These are phyloP conservation scores for Cardiocondyla obscurior DNA, from an alignment of 1,140 invertebrate genomes.

Conservation along the genomic window DNA sequence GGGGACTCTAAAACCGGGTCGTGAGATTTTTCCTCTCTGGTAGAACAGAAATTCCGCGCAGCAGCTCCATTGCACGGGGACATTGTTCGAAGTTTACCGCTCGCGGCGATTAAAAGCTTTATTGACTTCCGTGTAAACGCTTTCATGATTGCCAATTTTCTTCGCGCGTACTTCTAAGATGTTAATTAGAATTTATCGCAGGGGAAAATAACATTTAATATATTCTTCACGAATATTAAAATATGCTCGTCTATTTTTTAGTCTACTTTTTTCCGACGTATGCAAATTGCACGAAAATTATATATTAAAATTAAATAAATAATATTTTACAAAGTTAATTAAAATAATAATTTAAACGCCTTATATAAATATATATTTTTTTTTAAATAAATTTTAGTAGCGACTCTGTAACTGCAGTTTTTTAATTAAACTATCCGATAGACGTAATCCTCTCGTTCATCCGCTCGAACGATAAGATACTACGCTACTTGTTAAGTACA, in stretches of 20 bases:
- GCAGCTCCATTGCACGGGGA: not conserved
- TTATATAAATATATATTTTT: no score
- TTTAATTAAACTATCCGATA: not conserved
- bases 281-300: not conserved
- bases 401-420: not conserved
- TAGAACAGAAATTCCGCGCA: not conserved
- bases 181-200: no score
- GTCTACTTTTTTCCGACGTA: no score
- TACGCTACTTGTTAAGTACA: not conserved
- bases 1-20: not conserved
- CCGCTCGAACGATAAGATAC: not conserved
- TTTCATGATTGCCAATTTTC: not conserved
- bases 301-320: not conserved
- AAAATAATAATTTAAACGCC: not conserved
- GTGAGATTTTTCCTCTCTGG: conserved; percentile 18
- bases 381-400: not conserved
- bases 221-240: not conserved
- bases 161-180: not conserved
- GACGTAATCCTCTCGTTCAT: not conserved
- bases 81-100: not conserved
- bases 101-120: not conserved
- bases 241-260: not conserved
- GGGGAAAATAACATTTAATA: not conserved
- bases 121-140: not conserved
- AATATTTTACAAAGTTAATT: not conserved